Evolutionary conservation across 2,888 invertebrate species (phyloP).

Genomic region (Mystacides longicornis): DNA sequence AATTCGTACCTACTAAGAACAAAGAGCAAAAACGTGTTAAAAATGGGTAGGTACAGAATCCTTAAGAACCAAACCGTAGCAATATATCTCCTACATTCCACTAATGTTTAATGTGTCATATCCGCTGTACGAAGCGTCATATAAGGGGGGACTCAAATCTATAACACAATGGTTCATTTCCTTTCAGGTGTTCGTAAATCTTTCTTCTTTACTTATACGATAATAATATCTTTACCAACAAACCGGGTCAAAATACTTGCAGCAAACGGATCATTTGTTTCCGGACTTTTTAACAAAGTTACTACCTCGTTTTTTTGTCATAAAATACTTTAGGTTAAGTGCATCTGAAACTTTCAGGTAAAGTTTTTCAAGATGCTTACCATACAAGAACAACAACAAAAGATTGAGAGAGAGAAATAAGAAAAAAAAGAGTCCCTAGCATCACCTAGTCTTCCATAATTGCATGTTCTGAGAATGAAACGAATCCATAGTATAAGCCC

Average conservation of each 20-base stretch:
- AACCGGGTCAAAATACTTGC: constrained; percentile 17
- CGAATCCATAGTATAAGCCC: constrained; percentile 12
- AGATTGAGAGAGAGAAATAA: too few relatives aligned
- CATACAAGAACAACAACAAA: constrained; percentile 21
- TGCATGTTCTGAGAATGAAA: constrained; percentile 19
- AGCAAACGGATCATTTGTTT: constrained; percentile 26
- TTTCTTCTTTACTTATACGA: constrained; percentile 18
- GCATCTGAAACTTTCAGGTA: constrained; percentile 22
- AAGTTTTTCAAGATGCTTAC: constrained; percentile 21
- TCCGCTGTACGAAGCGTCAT: constrained; percentile 2
- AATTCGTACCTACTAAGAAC: too few relatives aligned
- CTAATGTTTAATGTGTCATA: constrained; percentile 7
- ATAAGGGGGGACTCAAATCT: constrained; percentile 8
- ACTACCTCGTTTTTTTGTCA: constrained; percentile 21
- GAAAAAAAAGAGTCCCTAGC: constrained; percentile 17
- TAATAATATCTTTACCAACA: constrained; percentile 20
- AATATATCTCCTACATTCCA: constrained; percentile 4
- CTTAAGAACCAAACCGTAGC: neutral
- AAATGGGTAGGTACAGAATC: neutral
- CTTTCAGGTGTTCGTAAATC: constrained; percentile 23
- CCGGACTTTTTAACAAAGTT: constrained; percentile 22
- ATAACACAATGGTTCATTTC: constrained; percentile 15
- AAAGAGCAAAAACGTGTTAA: constrained; percentile 11
- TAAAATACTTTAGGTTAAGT: constrained; percentile 24
- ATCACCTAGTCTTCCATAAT: constrained; percentile 8